Conservation (phyloP, 2,888 invertebrate species). For the Willowsia nigromaculata region DNA sequence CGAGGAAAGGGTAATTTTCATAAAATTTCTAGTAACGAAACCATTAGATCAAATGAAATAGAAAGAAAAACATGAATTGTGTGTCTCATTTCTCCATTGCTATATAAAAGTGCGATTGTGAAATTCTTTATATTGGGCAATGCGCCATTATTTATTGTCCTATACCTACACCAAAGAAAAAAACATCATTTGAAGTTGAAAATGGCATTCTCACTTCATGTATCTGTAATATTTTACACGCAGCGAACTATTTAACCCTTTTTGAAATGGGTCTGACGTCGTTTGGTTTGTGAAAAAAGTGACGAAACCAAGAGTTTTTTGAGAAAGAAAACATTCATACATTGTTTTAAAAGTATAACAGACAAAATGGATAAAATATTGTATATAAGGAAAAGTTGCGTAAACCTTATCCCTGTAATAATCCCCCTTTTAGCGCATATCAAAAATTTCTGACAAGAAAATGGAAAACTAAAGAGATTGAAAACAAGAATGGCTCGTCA, state of each 20-base stretch:
- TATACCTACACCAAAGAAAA: not conserved
- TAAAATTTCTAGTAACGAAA: not conserved
- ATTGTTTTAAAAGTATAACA: not conserved
- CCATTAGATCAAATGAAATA: slow-evolving; percentile 28
- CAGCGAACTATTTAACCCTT: too few species aligned
- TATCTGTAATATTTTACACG: too few species aligned
- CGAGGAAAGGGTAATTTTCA: slow-evolving; percentile 8
- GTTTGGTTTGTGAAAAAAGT: too few species aligned
- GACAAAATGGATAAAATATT: not conserved
- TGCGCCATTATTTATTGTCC: slow-evolving; percentile 18
- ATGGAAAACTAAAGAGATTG: not conserved
- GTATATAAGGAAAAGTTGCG: not conserved
- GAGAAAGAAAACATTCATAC: not conserved
- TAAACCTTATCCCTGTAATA: not conserved
- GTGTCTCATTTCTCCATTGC: not conserved
- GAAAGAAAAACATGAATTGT: not conserved
- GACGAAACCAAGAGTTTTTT: not conserved
- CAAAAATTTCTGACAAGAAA: slow-evolving; percentile 29
- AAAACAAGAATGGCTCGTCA: slow-evolving; percentile 44
- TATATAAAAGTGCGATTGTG: slow-evolving; percentile 31
- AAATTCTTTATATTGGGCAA: not conserved
- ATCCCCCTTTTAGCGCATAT: not conserved
- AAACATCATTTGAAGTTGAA: slow-evolving; percentile 1
- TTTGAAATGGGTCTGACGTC: not conserved
- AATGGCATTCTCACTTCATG: not conserved